Base-by-base conservation (phyloP, 1,140 invertebrate species). In the Trachymyrmex cornetzi region DNA sequence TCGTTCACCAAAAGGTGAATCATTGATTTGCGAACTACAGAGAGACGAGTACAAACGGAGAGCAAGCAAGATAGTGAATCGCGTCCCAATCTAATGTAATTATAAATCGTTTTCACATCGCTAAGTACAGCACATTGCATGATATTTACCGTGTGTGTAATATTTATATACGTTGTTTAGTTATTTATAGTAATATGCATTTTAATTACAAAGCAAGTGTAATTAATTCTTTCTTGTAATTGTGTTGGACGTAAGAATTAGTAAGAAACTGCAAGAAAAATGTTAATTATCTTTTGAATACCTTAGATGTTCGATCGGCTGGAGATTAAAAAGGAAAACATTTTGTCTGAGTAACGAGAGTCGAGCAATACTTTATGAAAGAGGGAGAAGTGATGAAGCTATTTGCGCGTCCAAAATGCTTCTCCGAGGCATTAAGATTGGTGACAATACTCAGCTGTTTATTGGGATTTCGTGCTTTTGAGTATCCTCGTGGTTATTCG, bases 351-450 rank as follows among this genome's bases (percentile, higher is more conserved):
- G 12, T 27, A 44, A n/a, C 38, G 38, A 44, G 9, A 44, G 2
- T 24, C 3, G 11, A 14, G 19, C 3, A 63, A n/a, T 16, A 27
- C 19, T 2, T 44, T 44, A 1, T 12, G 5, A 16, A 48, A 22
- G 0, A 53, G 27, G 34, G 4, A 38, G 38, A 81, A 16, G 48
- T 55, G 7, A 84, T 84, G 80, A 84, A 84, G 14, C 38, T 63
- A 19, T 53, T 75, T 11, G 19, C 24, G 4, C 24, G 55, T 30
- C 69, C 67, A 12, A 74, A 84, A 50, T 5, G 2, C 7, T 74
- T 84, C 3, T 22, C 38, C 30, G 59, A 79, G 0, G 22, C 74
- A 19, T 48, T 57, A 7, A 7, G 1, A 1, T 1, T 24, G 6
- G 11, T 85, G 5, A 66, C 24, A 16, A 16, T 0, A n/a, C 6